A percentile compares a stretch with the other conserved stretches of the same genome.
Evolutionary conservation across 2,113 vertebrate genomes (phyloP).

Genomic region (Mus musculus): DNA sequence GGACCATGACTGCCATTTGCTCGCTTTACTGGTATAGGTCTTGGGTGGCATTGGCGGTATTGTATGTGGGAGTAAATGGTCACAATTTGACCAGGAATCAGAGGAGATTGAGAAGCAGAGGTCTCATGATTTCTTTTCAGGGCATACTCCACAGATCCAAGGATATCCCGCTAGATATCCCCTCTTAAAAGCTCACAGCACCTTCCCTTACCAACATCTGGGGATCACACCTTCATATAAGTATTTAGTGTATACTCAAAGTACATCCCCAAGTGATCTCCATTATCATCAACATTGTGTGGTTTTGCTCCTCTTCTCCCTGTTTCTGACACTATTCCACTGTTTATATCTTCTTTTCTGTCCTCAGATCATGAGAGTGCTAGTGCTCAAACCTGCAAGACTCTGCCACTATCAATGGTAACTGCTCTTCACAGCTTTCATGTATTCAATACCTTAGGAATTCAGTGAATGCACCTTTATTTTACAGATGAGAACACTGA

Average conservation of each 20-base stretch:
- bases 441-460: not conserved
- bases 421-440: not conserved
- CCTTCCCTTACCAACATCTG: too few relatives aligned
- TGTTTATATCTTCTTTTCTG: slow-evolving; percentile 3
- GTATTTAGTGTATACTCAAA: not conserved
- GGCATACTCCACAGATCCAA: not conserved
- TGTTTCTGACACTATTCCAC: not conserved
- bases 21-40: not conserved
- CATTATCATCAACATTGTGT: not conserved
- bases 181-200: not conserved
- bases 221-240: not conserved
- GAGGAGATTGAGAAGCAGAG: not conserved
- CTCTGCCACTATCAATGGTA: not conserved
- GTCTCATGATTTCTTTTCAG: not conserved
- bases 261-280: not conserved
- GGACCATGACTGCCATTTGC: not conserved
- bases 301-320: not conserved
- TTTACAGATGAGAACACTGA: not conserved
- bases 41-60: not conserved
- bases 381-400: not conserved
- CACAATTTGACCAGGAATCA: not conserved
- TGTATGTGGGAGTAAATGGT: not conserved
- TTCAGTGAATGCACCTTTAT: not conserved
- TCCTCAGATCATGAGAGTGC: not conserved
- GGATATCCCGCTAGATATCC: not conserved